phyloP scores from a whole-genome alignment of 2,888 invertebrate genomes.

The Tachina fera region DNA sequence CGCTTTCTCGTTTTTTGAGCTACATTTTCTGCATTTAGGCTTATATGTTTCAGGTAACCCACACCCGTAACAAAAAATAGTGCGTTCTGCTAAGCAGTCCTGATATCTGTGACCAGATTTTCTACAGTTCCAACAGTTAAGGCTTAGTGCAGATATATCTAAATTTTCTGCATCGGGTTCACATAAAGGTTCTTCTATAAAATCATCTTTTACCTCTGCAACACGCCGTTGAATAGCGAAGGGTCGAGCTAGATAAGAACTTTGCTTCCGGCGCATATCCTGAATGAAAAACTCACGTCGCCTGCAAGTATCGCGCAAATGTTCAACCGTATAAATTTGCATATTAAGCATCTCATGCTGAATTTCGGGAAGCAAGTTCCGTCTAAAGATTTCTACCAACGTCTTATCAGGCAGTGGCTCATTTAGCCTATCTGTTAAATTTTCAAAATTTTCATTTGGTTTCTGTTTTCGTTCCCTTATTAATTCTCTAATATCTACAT shows the following conservation, averaged over 20 bases:
- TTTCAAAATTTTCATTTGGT: not conserved
- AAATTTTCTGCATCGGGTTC: too few species aligned
- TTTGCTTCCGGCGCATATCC: conserved; percentile 12
- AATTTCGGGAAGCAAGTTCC: conserved; percentile 14
- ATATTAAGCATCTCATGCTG: conserved; percentile 12
- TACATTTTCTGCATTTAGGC: too few species aligned
- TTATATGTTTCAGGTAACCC: too few species aligned
- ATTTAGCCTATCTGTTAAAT: conserved; percentile 1
- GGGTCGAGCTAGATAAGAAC: not conserved
- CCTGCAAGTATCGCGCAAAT: conserved; percentile 20
- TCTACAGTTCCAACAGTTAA: too few species aligned
- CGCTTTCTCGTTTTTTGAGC: too few species aligned
- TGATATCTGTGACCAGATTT: too few species aligned
- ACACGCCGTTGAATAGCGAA: not conserved
- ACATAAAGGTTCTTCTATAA: too few species aligned
- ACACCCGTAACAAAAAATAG: too few species aligned
- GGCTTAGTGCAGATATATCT: too few species aligned
- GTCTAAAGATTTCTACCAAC: not conserved
- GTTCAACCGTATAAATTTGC: conserved; percentile 6
- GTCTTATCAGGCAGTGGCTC: conserved; percentile 1
- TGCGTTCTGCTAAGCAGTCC: too few species aligned
- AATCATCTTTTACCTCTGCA: not conserved
- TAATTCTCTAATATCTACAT: conserved; percentile 22
- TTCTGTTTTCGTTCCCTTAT: conserved; percentile 30
- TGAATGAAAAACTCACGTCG: conserved; percentile 40